Evolutionary conservation across 2,797 vertebrate genomes (phyloP).

Genomic region (Amphiprion clarkii): DNA sequence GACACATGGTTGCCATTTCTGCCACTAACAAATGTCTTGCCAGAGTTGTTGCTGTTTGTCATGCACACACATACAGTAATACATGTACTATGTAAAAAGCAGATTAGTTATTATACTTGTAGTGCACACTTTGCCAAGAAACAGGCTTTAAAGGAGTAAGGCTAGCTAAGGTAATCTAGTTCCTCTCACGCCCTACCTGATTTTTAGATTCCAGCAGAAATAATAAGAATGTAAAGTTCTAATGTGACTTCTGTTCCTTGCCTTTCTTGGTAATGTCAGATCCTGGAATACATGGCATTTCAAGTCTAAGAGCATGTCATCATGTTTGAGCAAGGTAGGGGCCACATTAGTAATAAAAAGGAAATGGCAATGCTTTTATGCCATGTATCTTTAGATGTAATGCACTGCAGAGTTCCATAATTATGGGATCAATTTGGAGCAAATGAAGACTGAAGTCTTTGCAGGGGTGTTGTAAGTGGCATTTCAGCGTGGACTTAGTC

Average conservation of each 20-base stretch:
- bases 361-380: conserved; percentile 67
- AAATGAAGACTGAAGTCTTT: conserved; percentile 15
- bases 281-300: conserved; percentile 66
- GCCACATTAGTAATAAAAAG: conserved; percentile 42
- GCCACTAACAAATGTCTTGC: too few relatives aligned
- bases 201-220: background rate
- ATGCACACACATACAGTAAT: too few relatives aligned
- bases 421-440: conserved; percentile 24
- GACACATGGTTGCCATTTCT: too few relatives aligned
- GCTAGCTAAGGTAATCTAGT: too few relatives aligned
- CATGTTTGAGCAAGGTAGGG: conserved; percentile 42
- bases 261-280: conserved; percentile 54
- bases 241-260: conserved; percentile 9
- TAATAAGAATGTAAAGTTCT: background rate
- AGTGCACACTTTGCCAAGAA: background rate
- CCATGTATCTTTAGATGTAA: conserved; percentile 50
- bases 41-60: too few relatives aligned
- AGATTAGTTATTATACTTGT: background rate
- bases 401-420: conserved; percentile 28
- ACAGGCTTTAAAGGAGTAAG: too few relatives aligned
- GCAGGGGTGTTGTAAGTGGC: conserved; percentile 11
- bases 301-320: conserved; percentile 48
- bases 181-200: too few relatives aligned
- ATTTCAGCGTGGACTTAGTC: conserved; percentile 16
- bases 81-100: background rate